These are phyloP conservation scores for Macaria liturata DNA, from an alignment of 2,888 invertebrate species.

Conservation along the genomic window DNA sequence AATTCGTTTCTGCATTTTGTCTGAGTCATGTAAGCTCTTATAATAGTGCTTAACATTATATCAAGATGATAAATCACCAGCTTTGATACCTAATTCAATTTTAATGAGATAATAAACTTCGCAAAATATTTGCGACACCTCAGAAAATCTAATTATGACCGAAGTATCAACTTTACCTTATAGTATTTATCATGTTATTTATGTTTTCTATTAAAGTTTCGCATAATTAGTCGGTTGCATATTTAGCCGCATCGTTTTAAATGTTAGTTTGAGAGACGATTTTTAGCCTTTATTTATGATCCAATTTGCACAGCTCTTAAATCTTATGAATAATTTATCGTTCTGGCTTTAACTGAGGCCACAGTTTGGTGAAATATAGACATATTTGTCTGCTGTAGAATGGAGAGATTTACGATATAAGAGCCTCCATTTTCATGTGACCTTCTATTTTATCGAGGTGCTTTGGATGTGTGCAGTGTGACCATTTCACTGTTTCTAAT, in stretches of 20 bases:
- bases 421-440: constrained; percentile 26
- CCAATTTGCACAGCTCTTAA: constrained; percentile 40
- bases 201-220: constrained; percentile 9
- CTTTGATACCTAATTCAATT: no score
- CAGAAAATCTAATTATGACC: constrained; percentile 6
- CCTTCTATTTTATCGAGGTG: constrained; percentile 15
- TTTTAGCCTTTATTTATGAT: constrained; percentile 39
- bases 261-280: constrained; percentile 28
- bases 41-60: no score
- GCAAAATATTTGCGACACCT: background rate
- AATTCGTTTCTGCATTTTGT: no score
- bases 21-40: no score
- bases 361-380: constrained; percentile 33
- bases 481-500: background rate
- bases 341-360: constrained; percentile 33
- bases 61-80: no score
- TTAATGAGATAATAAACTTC: no score
- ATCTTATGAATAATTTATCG: constrained; percentile 42
- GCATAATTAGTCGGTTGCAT: constrained; percentile 8
- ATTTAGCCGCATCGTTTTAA: constrained; percentile 5
- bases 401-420: constrained; percentile 35
- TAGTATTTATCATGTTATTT: constrained; percentile 16
- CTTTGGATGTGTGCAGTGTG: background rate
- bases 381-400: constrained; percentile 29
- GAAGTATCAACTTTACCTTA: no score